Conservation (phyloP, 2,797 vertebrate genomes). For the Leucoraja ocellata region DNA sequence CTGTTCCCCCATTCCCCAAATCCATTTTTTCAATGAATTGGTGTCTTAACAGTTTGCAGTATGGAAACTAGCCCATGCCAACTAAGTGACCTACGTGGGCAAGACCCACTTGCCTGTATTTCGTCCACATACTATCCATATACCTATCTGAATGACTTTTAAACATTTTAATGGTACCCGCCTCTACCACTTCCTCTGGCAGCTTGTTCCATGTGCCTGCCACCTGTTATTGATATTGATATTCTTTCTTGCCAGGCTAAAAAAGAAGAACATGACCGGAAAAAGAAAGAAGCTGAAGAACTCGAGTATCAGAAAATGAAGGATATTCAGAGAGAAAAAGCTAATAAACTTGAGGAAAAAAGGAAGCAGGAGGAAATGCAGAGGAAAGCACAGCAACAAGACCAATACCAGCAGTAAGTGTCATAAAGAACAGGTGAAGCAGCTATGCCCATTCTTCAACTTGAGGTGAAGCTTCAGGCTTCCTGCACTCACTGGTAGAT, state of each 20-base stretch:
- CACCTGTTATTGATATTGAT: not conserved
- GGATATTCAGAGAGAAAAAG: constrained; percentile 70
- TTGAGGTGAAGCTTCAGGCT: constrained; percentile 45
- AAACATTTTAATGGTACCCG: too few relatives aligned
- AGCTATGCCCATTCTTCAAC: constrained; percentile 42
- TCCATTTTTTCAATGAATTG: not conserved
- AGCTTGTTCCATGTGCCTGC: too few relatives aligned
- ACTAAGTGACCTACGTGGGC: not conserved
- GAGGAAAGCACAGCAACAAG: constrained; percentile 52
- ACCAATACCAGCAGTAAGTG: constrained; percentile 54
- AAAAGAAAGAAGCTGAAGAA: constrained; percentile 65
- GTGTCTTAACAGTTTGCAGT: not conserved
- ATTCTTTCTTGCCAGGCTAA: constrained; percentile 53
- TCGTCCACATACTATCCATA: not conserved
- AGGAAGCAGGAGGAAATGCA: constrained; percentile 55
- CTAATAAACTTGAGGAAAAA: constrained; percentile 61
- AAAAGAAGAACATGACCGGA: constrained; percentile 59
- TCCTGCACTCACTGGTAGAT: not conserved
- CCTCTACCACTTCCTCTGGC: too few relatives aligned
- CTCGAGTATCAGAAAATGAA: constrained; percentile 62
- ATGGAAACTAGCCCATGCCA: not conserved
- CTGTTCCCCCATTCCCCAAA: not conserved
- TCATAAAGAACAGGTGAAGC: constrained; percentile 35
- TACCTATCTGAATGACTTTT: too few relatives aligned
- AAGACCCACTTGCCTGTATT: too few relatives aligned